A percentile compares a stretch with the other conserved stretches of the same genome.
These are phyloP conservation scores for Triplophysa dalaica DNA, from an alignment of 2,113 vertebrate species.

Conservation along the genomic window DNA sequence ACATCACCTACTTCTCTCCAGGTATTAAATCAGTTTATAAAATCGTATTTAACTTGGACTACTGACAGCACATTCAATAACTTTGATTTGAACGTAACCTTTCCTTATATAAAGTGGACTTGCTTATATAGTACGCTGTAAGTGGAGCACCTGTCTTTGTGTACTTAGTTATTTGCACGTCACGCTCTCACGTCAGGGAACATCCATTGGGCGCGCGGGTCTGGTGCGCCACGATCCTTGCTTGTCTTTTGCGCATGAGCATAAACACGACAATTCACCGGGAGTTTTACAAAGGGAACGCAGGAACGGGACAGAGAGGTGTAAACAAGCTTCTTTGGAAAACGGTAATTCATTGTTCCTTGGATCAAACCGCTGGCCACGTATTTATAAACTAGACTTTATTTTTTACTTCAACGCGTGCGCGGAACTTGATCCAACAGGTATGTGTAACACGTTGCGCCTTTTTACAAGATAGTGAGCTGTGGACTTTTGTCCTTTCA, in stretches of 20 bases:
- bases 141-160: slow-evolving; percentile 49
- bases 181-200: slow-evolving; percentile 44
- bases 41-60: no score
- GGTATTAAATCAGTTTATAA: no score
- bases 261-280: slow-evolving; percentile 19
- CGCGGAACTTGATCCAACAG: slow-evolving; percentile 19
- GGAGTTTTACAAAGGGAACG: slow-evolving; percentile 26
- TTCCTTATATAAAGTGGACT: no score
- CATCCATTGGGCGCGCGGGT: slow-evolving; percentile 22
- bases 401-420: neutral
- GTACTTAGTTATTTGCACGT: slow-evolving; percentile 35
- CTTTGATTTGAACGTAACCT: neutral
- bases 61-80: no score
- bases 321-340: slow-evolving; percentile 10
- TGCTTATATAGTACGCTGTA: neutral
- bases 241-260: slow-evolving; percentile 54
- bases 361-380: neutral
- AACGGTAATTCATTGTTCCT: neutral
- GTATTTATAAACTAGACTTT: neutral
- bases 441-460: neutral
- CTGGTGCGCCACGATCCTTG: neutral
- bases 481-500: neutral
- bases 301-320: neutral
- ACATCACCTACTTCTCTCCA: no score
- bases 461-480: neutral